Evolutionary conservation across 2,113 vertebrate species (phyloP), one percentile per base, ranked within the genome.

Genomic region (Damaliscus lunatus): DNA sequence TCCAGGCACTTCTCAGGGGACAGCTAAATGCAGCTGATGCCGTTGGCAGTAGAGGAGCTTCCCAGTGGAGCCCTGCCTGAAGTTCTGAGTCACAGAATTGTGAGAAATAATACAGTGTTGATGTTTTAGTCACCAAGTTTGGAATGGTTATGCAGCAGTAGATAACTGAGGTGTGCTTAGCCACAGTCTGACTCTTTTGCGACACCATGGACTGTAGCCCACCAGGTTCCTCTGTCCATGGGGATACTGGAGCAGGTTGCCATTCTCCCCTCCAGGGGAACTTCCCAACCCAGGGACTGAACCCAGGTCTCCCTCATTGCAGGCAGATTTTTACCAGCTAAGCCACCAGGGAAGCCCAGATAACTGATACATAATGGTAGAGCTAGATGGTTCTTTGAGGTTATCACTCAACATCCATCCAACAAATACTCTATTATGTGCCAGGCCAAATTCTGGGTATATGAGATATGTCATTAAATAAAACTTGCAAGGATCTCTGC

Each of bases 401-500:
- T 89, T 60, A 96, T 78, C 62, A 67, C 29, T 95, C 10, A 95
- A 84, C 17, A 62, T 67, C 36, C 17, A 78, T 25, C 25, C 40
- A 88, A 14, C 48, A 21, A 90, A 48, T 88, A 90, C 23, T 33
- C 62, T 67, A 55, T 31, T 46, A 53, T 50, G 57, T 53, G 21
- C 55, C 43, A 97, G 83, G 25, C 27, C 91, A 12, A 94, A 89
- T 74, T 90, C 25, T 50, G 53, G 4, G 15, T 84, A 62, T 80
- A 5, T 96, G 17, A 43, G 62, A 36, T 89, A n/a, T 6, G 86
- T 40, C 17, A 55, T 89, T 94, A 95, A 96, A 81, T 55, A 97
- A 60, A 81, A 48, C 19, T 94, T 84, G 36, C 55, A 86, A 80
- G 48, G 83, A 71, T 82, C 19, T 55, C 78, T 67, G 23, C 33